Evolutionary conservation across 64 coral and sea anemone genomes (phyloP), one percentile per base, ranked within the genome.

Genomic region (Platygyra sinensis): DNA sequence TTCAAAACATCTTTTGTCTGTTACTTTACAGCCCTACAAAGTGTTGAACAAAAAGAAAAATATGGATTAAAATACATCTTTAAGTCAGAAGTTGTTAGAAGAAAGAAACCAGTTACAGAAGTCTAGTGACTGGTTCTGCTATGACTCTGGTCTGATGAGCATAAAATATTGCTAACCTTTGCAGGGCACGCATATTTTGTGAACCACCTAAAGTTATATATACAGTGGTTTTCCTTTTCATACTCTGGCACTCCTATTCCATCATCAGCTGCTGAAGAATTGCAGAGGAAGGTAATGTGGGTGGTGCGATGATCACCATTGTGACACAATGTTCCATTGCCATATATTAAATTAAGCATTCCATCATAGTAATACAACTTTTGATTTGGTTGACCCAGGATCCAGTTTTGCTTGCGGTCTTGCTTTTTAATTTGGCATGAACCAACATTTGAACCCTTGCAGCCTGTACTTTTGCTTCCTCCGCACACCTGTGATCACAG

Each of bases 141-240:
- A 46, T 46, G 39, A 46, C 39, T 4, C 39, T 46, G 39, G 39
- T 8, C 39, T 46, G 39, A 46, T 46, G 39, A 46, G 39, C 39
- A 46, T 46, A 46, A 46, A 38, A 18, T 20, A 33, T 30, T 62
- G 17, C 3, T 96, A 27, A 96, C 95, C 95, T 94, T 93, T 57
- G 87, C 75, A 18, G 91, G 95, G 30, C 95, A 96, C 31, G 95
- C 95, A 30, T 87, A 94, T 36, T 94, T 96, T 50, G 95, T 96
- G 17, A 76, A 86, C 95, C 95, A 96, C 36, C 72, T 83, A 42
- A 96, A 96, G 83, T 96, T 82, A 52, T 96, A 80, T 51, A 81
- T 74, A 87, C 95, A 96, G 69, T 81, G 72, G 17, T 96, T 88
- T 10, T 88, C 77, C 12, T 28, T 77, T 18, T 94, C 95, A 78